Percentiles rank a stretch among this genome's conserved stretches.
These are phyloP conservation scores for Epinephelus malabaricus DNA, from an alignment of 2,797 vertebrate species.

Conservation along the genomic window DNA sequence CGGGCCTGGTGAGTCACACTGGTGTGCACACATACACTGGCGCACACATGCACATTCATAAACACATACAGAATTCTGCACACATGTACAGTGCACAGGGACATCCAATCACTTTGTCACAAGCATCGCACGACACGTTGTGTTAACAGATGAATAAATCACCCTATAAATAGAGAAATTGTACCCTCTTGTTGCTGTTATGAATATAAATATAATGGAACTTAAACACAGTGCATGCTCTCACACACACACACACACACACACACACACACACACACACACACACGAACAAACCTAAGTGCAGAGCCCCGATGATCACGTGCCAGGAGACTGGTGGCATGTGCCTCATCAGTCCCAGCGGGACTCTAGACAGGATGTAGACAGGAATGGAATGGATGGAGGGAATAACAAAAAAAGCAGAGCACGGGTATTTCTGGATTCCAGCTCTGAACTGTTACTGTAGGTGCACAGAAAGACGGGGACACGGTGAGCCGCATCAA, in stretches of 20 bases:
- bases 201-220: slow-evolving; percentile 9
- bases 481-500: slow-evolving; percentile 50
- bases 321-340: slow-evolving; percentile 54
- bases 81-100: background rate
- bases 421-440: slow-evolving; percentile 66
- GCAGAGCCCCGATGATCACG: slow-evolving; percentile 29
- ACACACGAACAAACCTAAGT: slow-evolving; percentile 4
- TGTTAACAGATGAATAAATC: background rate
- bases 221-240: slow-evolving; percentile 6
- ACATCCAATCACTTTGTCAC: background rate
- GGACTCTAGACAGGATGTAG: slow-evolving; percentile 46
- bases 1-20: slow-evolving; percentile 90
- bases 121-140: background rate
- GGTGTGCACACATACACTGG: slow-evolving; percentile 1
- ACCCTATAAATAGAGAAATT: slow-evolving; percentile 3
- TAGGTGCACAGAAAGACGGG: slow-evolving; percentile 41
- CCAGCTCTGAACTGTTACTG: slow-evolving; percentile 36
- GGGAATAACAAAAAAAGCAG: slow-evolving; percentile 52
- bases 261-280: background rate
- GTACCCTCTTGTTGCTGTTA: background rate
- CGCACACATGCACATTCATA: slow-evolving; percentile 25
- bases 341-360: slow-evolving; percentile 56
- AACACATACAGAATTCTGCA: slow-evolving; percentile 16
- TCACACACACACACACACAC: background rate
- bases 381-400: slow-evolving; percentile 42